Conservation (phyloP, 1,140 invertebrate species). For the Gyrodactylus salaris region DNA sequence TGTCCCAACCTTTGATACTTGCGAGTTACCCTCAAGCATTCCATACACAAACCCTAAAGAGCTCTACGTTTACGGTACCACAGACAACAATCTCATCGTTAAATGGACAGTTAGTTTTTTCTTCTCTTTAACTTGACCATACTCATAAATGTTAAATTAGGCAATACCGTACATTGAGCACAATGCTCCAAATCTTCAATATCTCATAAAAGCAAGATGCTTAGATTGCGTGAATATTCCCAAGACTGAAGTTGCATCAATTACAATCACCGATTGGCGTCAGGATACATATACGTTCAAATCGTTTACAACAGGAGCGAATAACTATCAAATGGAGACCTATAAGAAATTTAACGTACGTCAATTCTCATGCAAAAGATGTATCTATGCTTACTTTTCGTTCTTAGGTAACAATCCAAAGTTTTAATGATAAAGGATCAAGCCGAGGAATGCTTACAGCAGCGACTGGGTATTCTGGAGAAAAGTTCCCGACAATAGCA, state of each 20-base stretch:
- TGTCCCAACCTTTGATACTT: conserved; percentile 33
- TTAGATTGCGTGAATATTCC: conserved; percentile 25
- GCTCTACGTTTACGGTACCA: conserved; percentile 50
- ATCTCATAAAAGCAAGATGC: conserved; percentile 48
- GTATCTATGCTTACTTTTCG: neutral
- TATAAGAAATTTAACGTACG: neutral
- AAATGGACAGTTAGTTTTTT: conserved; percentile 42
- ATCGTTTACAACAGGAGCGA: conserved; percentile 2
- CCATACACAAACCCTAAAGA: conserved; percentile 76
- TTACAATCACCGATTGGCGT: conserved; percentile 12
- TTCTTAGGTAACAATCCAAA: conserved; percentile 16
- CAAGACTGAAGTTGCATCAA: conserved; percentile 1
- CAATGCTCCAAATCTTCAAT: conserved; percentile 62
- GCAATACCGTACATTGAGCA: conserved; percentile 79
- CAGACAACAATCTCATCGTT: conserved; percentile 58
- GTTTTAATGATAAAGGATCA: conserved; percentile 61
- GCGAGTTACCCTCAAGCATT: conserved; percentile 48
- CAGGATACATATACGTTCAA: conserved; percentile 8
- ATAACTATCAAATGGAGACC: conserved; percentile 6
- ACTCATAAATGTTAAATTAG: conserved; percentile 17
- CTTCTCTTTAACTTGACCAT: neutral
- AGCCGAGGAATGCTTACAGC: conserved; percentile 37
- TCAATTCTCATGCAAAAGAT: too few relatives aligned
- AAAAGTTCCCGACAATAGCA: conserved; percentile 26
- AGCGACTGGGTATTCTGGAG: conserved; percentile 60